Evolutionary conservation across 2,113 vertebrate genomes (phyloP).

Genomic region (Felis catus): F.catus_Fca126_mat1.0 CM031423.1:88004001-88004500

Average conservation of each 20-base stretch:
- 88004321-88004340: neutral
- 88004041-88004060: neutral
- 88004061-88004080: neutral
- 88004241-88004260: accelerated
- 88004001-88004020: neutral
- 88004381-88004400: no score
- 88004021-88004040: neutral
- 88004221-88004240: neutral
- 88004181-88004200: no score
- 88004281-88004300: neutral
- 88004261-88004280: accelerated
- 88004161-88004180: neutral
- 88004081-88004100: neutral
- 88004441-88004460: no score
- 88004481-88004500: no score
- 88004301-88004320: neutral
- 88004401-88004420: no score
- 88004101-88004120: neutral
- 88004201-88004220: accelerated
- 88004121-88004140: neutral
- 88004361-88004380: no score
- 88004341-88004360: no score
- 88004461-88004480: no score
- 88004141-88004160: accelerated
- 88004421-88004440: no score